Evolutionary conservation across 2,113 vertebrate species (phyloP).

Genomic region (Tenebrosternarchus preto): DNA sequence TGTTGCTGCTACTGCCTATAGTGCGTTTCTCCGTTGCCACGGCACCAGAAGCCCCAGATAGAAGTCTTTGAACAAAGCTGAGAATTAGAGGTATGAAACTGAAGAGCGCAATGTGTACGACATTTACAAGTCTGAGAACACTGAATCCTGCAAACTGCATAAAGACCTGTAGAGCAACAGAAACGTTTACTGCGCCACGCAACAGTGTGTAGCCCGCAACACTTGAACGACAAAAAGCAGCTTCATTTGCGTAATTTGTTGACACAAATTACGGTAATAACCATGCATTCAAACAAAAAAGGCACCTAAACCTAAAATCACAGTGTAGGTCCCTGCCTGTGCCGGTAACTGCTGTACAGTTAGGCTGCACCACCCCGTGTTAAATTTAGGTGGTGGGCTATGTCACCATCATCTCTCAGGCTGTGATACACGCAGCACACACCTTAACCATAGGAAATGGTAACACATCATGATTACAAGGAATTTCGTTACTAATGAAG

Average conservation of each 20-base stretch:
- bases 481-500: constrained; percentile 14
- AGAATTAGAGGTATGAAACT: not conserved
- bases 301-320: not conserved
- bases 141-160: not conserved
- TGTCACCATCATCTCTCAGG: not conserved
- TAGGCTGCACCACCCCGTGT: constrained; percentile 13
- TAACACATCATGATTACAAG: constrained; percentile 16
- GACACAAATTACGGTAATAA: not conserved
- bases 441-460: not conserved
- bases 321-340: not conserved
- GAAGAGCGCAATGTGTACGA: not conserved
- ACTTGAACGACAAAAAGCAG: not conserved
- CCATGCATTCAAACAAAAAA: not conserved
- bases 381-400: constrained; percentile 19
- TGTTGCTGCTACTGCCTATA: too few relatives aligned
- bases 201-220: not conserved
- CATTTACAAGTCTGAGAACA: not conserved
- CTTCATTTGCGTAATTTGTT: not conserved
- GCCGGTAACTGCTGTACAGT: not conserved
- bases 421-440: constrained; percentile 16
- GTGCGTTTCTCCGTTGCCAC: too few relatives aligned
- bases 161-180: not conserved
- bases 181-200: not conserved
- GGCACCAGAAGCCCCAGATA: too few relatives aligned
- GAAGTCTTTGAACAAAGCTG: not conserved